These are phyloP conservation scores for Corythaeola cristata DNA, from an alignment of 2,113 vertebrate species.

Conservation along the genomic window DNA sequence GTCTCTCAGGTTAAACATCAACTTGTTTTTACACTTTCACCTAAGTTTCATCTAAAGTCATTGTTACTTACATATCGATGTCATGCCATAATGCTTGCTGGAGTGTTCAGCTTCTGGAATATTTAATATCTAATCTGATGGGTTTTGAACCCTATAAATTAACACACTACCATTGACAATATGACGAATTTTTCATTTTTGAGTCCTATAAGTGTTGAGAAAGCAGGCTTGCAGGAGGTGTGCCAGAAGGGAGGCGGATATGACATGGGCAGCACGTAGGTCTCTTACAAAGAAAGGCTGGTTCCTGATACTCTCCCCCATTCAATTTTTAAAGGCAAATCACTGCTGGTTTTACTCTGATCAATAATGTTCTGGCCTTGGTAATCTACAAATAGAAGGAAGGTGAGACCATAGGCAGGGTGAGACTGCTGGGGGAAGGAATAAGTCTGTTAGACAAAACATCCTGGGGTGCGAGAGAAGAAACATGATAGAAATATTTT, in stretches of 20 bases:
- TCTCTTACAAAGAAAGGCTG: not conserved
- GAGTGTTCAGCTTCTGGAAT: not conserved
- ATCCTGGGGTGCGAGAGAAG: not conserved
- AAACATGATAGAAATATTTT: not conserved
- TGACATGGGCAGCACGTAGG: not conserved
- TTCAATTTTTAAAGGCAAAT: not conserved
- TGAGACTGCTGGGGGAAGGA: not conserved
- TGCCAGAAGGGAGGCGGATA: too few relatives aligned
- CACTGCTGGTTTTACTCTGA: not conserved
- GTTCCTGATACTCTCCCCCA: not conserved
- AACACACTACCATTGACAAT: not conserved
- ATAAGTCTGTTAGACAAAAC: not conserved
- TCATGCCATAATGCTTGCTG: not conserved
- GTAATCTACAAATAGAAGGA: not conserved
- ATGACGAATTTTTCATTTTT: not conserved
- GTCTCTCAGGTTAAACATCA: constrained; percentile 5
- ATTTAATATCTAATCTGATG: not conserved
- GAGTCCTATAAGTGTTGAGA: not conserved
- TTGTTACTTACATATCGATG: not conserved
- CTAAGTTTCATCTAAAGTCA: not conserved
- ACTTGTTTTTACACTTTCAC: not conserved
- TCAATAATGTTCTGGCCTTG: not conserved
- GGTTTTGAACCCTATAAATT: not conserved
- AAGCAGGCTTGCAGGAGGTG: not conserved
- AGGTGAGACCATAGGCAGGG: not conserved